Base-by-base conservation (phyloP, 2,797 vertebrate species). In the Amblyraja radiata region DNA sequence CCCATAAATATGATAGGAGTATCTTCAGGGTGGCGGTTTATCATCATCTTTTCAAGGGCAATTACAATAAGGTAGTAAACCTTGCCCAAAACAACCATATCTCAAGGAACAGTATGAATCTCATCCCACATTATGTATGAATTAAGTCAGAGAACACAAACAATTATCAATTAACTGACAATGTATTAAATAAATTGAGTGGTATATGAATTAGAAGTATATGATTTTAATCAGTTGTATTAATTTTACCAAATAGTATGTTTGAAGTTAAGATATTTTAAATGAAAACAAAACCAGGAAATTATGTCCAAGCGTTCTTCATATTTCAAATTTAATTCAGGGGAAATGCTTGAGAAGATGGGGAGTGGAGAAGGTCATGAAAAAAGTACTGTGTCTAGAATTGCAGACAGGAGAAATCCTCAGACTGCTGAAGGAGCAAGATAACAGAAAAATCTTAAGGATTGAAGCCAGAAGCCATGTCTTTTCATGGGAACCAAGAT, bases 401-500 rank as follows among this genome's bases (percentile, higher is more conserved):
- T 28, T 36, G 13, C 46, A 74, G 36, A 76, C 90, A 74, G 5
- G 71, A 36, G 73, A 46, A 74, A 92, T 46, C 39, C 39, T 54
- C 32, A 46, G 21, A 92, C 71, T 92, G 54, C 36, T 6, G 46
- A 46, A 76, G 39, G 74, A 16, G 61, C 61, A 65, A 86, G 88
- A 91, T 74, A 91, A 91, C 74, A 74, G 71, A 76, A 92, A 92
- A 16, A 74, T n/a, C 23, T 92, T 21, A 76, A 25, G 46, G 90
- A 92, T 63, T 76, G 71, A 92, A 92, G 68, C 90, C 90, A 91
- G 90, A 71, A 91, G 36, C 6, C 71, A 4, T 92, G 90, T 36
- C 6, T 92, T 58, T 74, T 16, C 73, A 39, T 92, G 90, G 90
- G 90, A 92, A 92, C 90, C n/a, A 91, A 91, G 39, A 23, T 73